Evolutionary conservation across 1,140 invertebrate genomes (phyloP), one percentile per base, ranked within the genome.

Genomic region (Antheraea mylitta): DNA sequence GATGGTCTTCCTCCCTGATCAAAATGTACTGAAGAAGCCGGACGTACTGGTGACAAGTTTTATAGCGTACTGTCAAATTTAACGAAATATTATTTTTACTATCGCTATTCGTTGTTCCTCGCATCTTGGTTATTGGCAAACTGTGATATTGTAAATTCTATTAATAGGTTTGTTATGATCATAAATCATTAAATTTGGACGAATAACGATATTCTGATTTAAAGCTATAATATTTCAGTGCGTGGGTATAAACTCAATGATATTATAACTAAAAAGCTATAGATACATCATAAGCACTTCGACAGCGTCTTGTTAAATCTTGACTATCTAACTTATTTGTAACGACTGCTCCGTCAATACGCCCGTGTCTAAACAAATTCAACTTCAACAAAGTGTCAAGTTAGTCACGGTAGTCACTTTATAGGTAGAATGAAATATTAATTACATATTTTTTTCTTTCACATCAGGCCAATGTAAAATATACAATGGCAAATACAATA

Each of bases 1-100:
- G 45, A 6, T 53, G 45, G 16, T n/a, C 45, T 53, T 53, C 45
- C 45, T 53, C 45, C 45, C 45, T 53, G 45, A 42, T 42, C 38
- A 42, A 42, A 2, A 53, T 16, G 16, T 53, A 53, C 16, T 6
- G 11, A 53, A n/a, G 16, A 8, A 53, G 45, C 45, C 45, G 45
- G 45, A 53, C 45, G 45, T 53, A 42, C 45, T 13, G 45, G 16
- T n/a, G 45, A 53, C 45, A 53, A 53, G 45, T 13, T 53, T 53
- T 53, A 53, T 53, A n/a, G 45, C 45, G 45, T 16, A 13, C 45
- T 53, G 45, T 53, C 45, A 53, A 53, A 53, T 53, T 53, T 53
- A 53, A 53, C 22, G 45, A 53, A 13, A 53, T 11, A 16, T 13
- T 53, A 53, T 53, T 53, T 53, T 10, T 53, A 53, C 45, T n/a